Evolutionary conservation across 2,113 vertebrate genomes (phyloP).

Genomic region (Pycnonotus jocosus): DNA sequence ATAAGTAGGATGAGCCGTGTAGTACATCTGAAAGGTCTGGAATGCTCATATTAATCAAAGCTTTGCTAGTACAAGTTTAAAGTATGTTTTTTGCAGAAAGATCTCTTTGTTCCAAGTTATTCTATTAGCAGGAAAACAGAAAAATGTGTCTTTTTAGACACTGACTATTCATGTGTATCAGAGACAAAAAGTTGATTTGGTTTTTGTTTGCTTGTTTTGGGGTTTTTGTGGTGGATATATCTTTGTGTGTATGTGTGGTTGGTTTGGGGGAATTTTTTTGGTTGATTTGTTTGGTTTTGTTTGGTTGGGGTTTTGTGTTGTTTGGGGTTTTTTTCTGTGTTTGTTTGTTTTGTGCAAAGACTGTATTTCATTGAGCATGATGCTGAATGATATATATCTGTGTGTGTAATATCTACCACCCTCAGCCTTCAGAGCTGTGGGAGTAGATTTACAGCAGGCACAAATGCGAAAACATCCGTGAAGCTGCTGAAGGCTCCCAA

Average conservation of each 20-base stretch:
- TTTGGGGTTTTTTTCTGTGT: not conserved
- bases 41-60: not conserved
- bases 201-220: not conserved
- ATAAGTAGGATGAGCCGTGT: not conserved
- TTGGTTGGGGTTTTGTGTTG: not conserved
- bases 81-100: not conserved
- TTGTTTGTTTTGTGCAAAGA: not conserved
- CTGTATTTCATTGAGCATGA: not conserved
- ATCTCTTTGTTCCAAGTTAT: not conserved
- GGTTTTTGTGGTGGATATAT: fast-evolving
- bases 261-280: fast-evolving
- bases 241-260: not conserved
- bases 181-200: not conserved
- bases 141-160: not conserved
- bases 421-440: not conserved
- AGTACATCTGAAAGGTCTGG: not conserved
- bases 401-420: not conserved
- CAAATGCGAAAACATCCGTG: not conserved
- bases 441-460: not conserved
- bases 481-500: not conserved
- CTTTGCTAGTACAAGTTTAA: not conserved
- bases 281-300: not conserved
- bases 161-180: not conserved
- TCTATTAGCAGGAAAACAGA: not conserved
- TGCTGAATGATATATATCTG: not conserved